phyloP scores from a whole-genome alignment of 2,797 vertebrate species.

The Furcifer pardalis region DNA sequence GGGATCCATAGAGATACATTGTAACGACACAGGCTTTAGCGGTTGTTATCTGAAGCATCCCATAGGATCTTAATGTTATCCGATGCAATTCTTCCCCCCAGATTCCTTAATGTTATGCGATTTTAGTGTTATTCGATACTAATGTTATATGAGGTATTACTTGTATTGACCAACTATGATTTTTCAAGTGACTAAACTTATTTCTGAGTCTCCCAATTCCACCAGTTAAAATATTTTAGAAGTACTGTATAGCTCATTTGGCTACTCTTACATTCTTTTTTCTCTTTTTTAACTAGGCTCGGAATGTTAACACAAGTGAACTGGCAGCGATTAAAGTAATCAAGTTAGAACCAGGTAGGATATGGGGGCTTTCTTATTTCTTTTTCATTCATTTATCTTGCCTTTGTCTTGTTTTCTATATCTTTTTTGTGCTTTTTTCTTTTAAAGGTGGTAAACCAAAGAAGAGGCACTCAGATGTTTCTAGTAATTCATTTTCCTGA shows the following conservation, averaged over 20 bases:
- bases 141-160: too few species aligned
- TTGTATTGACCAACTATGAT: neutral
- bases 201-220: neutral
- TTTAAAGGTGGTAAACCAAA: neutral
- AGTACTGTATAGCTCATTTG: neutral
- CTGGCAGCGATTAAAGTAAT: slow-evolving; percentile 99
- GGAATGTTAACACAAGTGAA: slow-evolving; percentile 97
- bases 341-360: slow-evolving; percentile 97
- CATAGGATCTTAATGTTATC: too few species aligned
- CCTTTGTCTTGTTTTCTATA: neutral
- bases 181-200: neutral
- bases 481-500: neutral
- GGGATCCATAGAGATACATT: too few species aligned
- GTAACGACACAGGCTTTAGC: too few species aligned
- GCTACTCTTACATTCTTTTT: neutral
- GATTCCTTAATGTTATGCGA: too few species aligned
- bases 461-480: neutral
- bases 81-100: too few species aligned
- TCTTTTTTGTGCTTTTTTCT: neutral
- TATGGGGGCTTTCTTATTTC: neutral
- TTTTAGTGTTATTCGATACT: too few species aligned
- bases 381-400: neutral
- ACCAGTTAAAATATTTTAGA: neutral
- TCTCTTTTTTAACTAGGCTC: slow-evolving; percentile 80
- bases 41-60: too few species aligned